A percentile compares a stretch with the other conserved stretches of the same genome.
Evolutionary conservation across 2,888 invertebrate species (phyloP).

Genomic region (Netelia fuscicornis): DNA sequence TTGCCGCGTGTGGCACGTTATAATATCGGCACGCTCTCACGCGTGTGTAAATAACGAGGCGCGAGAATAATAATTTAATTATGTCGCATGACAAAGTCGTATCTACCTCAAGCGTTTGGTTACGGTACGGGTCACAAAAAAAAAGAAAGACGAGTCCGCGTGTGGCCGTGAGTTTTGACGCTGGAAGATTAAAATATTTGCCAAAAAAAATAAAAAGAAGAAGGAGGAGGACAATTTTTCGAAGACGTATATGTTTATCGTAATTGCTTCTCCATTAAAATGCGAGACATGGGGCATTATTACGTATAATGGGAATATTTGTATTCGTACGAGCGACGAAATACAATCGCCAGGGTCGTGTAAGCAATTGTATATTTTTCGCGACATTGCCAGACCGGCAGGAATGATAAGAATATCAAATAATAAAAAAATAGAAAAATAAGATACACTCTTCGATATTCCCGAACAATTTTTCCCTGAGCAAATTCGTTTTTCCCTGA

Average conservation of each 20-base stretch:
- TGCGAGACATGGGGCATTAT: too few relatives aligned
- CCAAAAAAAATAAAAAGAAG: slow-evolving; percentile 9
- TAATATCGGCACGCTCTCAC: not conserved
- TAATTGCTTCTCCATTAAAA: too few relatives aligned
- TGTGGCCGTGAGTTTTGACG: not conserved
- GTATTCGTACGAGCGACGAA: too few relatives aligned
- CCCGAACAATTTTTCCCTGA: slow-evolving; percentile 54
- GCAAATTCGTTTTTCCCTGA: slow-evolving; percentile 58
- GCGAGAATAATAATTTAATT: slow-evolving; percentile 81
- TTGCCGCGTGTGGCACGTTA: not conserved
- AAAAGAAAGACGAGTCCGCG: not conserved
- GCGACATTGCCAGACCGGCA: not conserved
- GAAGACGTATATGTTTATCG: not conserved
- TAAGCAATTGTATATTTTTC: not conserved
- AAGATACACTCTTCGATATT: slow-evolving; percentile 30
- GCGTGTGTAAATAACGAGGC: slow-evolving; percentile 50
- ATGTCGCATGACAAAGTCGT: slow-evolving; percentile 77
- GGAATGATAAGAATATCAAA: slow-evolving; percentile 6
- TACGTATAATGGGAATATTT: too few relatives aligned
- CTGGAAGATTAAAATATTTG: slow-evolving; percentile 4
- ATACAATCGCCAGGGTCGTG: too few relatives aligned
- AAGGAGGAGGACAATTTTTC: not conserved
- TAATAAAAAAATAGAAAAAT: slow-evolving; percentile 11
- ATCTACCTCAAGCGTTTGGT: slow-evolving; percentile 25
- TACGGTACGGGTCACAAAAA: slow-evolving; percentile 10